These are phyloP conservation scores for Porites rus DNA, from an alignment of 92 coral and sea anemone genomes.

Conservation along the genomic window DNA sequence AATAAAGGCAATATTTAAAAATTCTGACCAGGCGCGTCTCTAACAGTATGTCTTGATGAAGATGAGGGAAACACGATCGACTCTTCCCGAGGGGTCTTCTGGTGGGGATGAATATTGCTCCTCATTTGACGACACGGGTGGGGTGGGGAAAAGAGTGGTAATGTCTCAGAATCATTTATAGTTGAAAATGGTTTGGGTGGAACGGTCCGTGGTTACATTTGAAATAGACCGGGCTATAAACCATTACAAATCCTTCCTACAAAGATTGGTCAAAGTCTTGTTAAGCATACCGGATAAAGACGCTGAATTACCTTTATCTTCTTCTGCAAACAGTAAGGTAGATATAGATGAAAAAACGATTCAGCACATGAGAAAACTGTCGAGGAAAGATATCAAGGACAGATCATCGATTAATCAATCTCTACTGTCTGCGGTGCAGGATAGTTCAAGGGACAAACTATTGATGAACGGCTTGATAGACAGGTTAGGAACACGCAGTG, in stretches of 20 bases:
- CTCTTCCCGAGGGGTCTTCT: slow-evolving; percentile 73
- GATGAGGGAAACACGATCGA: slow-evolving; percentile 74
- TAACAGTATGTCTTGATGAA: slow-evolving; percentile 12
- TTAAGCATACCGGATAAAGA: slow-evolving; percentile 63
- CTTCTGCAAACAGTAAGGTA: slow-evolving; percentile 41
- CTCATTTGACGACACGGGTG: slow-evolving; percentile 46
- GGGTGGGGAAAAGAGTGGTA: slow-evolving; percentile 67
- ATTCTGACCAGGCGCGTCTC: slow-evolving; percentile 8
- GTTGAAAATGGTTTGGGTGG: slow-evolving; percentile 17
- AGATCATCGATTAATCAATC: slow-evolving; percentile 82
- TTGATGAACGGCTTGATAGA: slow-evolving; percentile 67
- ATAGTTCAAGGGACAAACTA: slow-evolving; percentile 69
- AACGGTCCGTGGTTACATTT: slow-evolving; percentile 1
- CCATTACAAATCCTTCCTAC: slow-evolving; percentile 72
- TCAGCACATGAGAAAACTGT: slow-evolving; percentile 66
- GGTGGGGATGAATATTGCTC: slow-evolving; percentile 53
- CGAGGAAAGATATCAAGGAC: slow-evolving; percentile 77
- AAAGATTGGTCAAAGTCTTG: slow-evolving; percentile 66
- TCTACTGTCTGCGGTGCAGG: slow-evolving; percentile 77
- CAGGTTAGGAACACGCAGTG: slow-evolving; percentile 78
- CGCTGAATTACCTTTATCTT: slow-evolving; percentile 49
- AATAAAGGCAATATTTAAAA: background rate
- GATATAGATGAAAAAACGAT: slow-evolving; percentile 61
- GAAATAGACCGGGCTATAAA: slow-evolving; percentile 74
- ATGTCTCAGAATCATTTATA: slow-evolving; percentile 37